Base-by-base conservation (phyloP, 2,888 invertebrate genomes). In the Cynaeus angustus region DNA sequence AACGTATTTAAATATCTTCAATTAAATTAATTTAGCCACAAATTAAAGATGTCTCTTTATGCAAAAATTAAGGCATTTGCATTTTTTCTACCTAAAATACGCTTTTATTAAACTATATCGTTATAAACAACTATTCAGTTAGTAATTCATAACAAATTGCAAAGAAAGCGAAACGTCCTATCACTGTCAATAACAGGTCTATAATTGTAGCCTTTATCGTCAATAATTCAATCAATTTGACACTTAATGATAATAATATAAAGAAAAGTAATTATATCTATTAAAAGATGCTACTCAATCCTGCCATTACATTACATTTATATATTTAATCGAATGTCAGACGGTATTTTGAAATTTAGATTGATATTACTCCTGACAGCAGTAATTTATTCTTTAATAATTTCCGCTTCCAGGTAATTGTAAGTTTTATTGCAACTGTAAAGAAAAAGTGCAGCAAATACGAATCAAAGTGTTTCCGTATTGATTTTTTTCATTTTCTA, bases 321-420 rank as follows among this genome's bases (percentile, higher is more conserved):
- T 14, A 7, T 52, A 56, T 16, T 56, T 41, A 56, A 56, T 56
- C 38, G 41, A 56, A 38, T 10, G 38, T 55, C n/a, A 41, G 21
- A 55, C n/a, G 53, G 14, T 13, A 33, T 37, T 53, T 41, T 43
- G 26, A 56, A 43, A 56, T 56, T 56, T 28, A 56, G 21, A 56
- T 56, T 56, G 1, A 56, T 56, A 43, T 38, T 26, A 43, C 12
- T 41, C 13, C 1, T 37, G 43, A 13, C 45, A 13, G 59, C 59
- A 45, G 43, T 59, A 59, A 58, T 58, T 58, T 58, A 10, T 45
- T 43, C 9, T 10, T 43, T 43, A 37, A 56, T 30, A 45, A 59
- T 46, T 59, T 59, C 59, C 59, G 28, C 46, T 59, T 46, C 59
- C 46, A 0, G 7, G 37, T 30, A 59, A 28, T 59, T 26, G 3